Base-by-base conservation (phyloP, 2,797 vertebrate genomes). In the Sebastiscus albofasciatus region DNA sequence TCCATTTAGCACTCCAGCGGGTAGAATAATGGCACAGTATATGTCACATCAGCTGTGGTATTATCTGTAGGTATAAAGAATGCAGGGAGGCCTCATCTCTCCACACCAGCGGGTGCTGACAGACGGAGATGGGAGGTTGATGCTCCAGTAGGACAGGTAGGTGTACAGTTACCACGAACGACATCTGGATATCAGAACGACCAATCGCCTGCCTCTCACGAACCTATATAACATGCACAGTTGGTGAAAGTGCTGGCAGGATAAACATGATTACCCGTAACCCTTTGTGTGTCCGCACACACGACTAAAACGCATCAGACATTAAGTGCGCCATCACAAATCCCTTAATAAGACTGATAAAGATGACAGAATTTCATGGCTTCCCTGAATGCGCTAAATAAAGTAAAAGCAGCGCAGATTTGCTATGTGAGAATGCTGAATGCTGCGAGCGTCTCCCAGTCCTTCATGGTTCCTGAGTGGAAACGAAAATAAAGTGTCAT, bases 401-500 rank as follows among this genome's bases (percentile, higher is more conserved):
- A 73, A 83, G 39, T 82, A 11, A 59, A 77, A 80, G 54, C 26
- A 58, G 42, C 8, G n/a, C 26, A 46, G 87, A 88, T 75, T 72
- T 82, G 84, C 72, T 88, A 72, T 72, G 72, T 58, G 71, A 83
- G 81, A 91, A 82, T 31, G 73, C 68, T 89, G 88, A 93, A 94
- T 81, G 91, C 77, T 66, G 2, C 5, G 67, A 86, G 87, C 90
- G 87, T 93, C 82, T 90, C 24, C 11, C 20, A 75, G 72, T 16
- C 42, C 66, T 79, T 67, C 36, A 46, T 36, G 52, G 66, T 66
- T 74, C 75, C 72, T 24, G 77, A 86, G 88, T 93, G 90, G 94
- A 94, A 96, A 95, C n/a, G 31, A 92, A 95, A 94, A 93, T 87
- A 92, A 87, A 92, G 88, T 85, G 90, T 93, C 92, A 91, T 92